Conservation (phyloP, 2,113 vertebrate species). For the Onychostruthus taczanowskii region DNA sequence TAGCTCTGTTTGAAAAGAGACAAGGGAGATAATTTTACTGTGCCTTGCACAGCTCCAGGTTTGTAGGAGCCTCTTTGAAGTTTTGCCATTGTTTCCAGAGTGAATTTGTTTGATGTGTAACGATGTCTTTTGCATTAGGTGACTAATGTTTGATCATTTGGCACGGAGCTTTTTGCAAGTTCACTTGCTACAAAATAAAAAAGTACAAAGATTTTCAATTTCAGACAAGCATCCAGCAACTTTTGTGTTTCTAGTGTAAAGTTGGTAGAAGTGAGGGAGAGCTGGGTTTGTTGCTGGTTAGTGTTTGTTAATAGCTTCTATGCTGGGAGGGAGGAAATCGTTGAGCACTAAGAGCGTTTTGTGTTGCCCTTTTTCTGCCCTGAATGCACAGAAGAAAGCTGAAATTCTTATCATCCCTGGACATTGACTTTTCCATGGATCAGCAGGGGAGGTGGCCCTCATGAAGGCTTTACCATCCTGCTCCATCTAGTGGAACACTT, state of each 20-base stretch:
- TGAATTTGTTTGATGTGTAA: conserved; percentile 28
- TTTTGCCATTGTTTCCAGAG: conserved; percentile 32
- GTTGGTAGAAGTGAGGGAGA: not conserved
- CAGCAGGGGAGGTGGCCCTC: not conserved
- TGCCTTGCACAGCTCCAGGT: conserved; percentile 26
- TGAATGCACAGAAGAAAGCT: not conserved
- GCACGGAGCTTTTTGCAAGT: not conserved
- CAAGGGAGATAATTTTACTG: conserved; percentile 17
- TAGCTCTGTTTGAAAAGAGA: conserved; percentile 51
- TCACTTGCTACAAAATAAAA: not conserved
- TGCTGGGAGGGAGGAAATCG: not conserved
- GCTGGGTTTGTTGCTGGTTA: not conserved
- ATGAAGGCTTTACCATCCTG: conserved; percentile 19
- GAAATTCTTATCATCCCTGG: not conserved
- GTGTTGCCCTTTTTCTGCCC: not conserved
- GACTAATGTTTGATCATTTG: conserved; percentile 6
- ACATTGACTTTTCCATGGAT: not conserved
- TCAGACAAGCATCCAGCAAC: not conserved
- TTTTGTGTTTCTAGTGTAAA: not conserved
- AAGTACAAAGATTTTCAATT: not conserved
- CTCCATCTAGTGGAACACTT: conserved; percentile 52
- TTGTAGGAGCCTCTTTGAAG: conserved; percentile 38
- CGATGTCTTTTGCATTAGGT: not conserved
- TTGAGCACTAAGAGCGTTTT: not conserved
- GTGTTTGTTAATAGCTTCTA: not conserved